Evolutionary conservation across 2,797 vertebrate genomes (phyloP).

Genomic region (Eidolon dupreanum): DNA sequence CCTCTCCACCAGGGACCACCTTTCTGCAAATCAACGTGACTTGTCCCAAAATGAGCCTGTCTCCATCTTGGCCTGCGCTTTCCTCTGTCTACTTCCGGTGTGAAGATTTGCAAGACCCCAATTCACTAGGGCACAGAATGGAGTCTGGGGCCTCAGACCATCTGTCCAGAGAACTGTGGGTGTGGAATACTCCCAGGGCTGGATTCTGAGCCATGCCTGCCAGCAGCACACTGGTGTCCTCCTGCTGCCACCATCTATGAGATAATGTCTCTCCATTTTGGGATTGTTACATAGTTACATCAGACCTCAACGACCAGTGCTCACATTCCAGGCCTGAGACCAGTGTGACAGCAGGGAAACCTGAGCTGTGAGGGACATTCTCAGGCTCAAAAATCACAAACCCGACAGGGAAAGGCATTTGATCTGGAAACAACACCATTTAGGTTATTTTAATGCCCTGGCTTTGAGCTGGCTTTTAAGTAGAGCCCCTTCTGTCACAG

Average conservation of each 20-base stretch:
- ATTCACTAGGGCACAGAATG: rapidly evolving
- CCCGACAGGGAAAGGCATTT: conserved; percentile 80
- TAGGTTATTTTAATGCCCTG: conserved; percentile 77
- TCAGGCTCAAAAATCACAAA: conserved; percentile 77
- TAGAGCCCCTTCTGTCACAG: background rate
- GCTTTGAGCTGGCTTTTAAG: conserved; percentile 62
- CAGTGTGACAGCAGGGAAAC: conserved; percentile 81
- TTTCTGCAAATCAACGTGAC: background rate
- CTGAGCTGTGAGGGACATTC: conserved; percentile 81
- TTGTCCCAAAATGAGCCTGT: background rate
- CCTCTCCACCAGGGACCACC: background rate
- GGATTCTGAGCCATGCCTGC: background rate
- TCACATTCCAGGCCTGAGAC: conserved; percentile 75
- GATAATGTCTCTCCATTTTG: conserved; percentile 83
- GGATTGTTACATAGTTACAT: conserved; percentile 71
- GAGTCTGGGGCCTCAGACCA: rapidly evolving
- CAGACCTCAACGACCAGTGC: conserved; percentile 22
- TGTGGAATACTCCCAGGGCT: background rate
- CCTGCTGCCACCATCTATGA: conserved; percentile 77
- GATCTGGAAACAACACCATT: conserved; percentile 72
- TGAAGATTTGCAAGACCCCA: background rate
- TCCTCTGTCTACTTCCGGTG: background rate
- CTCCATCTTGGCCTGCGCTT: background rate
- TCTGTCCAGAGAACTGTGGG: background rate
- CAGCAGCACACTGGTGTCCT: conserved; percentile 43